A percentile compares a stretch with the other conserved stretches of the same genome.
Evolutionary conservation across 2,888 invertebrate genomes (phyloP).

Genomic region (Epinotia bilunana): DNA sequence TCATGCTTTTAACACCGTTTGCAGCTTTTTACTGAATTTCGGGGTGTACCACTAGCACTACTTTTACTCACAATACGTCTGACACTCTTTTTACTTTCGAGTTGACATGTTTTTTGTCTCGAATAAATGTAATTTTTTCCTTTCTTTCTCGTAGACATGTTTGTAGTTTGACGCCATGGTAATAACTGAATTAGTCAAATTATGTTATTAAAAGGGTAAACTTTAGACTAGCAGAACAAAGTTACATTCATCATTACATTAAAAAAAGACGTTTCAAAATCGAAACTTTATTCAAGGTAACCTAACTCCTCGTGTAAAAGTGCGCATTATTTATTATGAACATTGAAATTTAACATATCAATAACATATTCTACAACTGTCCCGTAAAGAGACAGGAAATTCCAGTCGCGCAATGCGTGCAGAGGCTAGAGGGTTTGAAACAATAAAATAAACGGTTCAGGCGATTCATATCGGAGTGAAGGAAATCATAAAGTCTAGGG

Average conservation of each 20-base stretch:
- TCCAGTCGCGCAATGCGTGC: slow-evolving; percentile 13
- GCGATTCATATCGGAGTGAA: slow-evolving; percentile 33
- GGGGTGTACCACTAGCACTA: no score
- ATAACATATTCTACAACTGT: slow-evolving; percentile 13
- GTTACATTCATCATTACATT: no score
- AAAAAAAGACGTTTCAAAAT: background rate
- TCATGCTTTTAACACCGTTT: no score
- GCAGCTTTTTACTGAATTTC: no score
- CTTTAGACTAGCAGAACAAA: no score
- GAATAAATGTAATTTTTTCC: no score
- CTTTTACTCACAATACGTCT: no score
- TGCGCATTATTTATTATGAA: background rate
- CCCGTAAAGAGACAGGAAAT: slow-evolving; percentile 17
- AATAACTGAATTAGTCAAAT: no score
- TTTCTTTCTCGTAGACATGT: background rate
- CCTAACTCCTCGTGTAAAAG: background rate
- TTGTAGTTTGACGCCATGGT: background rate
- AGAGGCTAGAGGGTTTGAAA: slow-evolving; percentile 28
- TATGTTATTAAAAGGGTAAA: no score
- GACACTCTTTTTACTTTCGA: no score
- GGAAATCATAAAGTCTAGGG: slow-evolving; percentile 43
- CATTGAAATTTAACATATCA: background rate
- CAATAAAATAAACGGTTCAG: slow-evolving; percentile 36
- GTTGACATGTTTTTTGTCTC: no score
- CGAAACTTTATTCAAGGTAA: background rate